Conservation (phyloP, 1,140 invertebrate genomes). For the Magallana gigas region DNA sequence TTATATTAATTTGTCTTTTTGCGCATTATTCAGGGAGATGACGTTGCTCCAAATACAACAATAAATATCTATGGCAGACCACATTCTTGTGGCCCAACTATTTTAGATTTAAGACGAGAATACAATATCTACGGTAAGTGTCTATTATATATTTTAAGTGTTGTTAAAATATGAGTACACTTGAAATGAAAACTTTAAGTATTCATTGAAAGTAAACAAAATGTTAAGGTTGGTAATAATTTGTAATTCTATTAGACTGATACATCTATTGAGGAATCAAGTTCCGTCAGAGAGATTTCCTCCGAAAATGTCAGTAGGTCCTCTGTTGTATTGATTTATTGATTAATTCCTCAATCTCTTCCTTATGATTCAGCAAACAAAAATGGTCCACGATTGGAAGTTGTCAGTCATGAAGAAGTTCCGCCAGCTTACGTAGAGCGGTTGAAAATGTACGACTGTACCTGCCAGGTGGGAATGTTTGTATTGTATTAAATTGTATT, state of each 20-base stretch:
- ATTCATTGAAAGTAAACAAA: too few species aligned
- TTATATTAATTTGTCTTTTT: too few species aligned
- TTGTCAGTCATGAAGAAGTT: slow-evolving; percentile 1
- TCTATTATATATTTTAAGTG: too few species aligned
- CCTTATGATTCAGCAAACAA: background rate
- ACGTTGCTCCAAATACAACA: background rate
- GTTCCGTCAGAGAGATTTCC: too few species aligned
- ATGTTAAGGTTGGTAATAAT: too few species aligned
- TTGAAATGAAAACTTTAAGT: too few species aligned
- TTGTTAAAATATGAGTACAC: too few species aligned
- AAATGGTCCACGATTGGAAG: slow-evolving; percentile 5
- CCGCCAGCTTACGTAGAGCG: background rate
- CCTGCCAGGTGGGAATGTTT: slow-evolving; percentile 13
- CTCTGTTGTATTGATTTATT: background rate
- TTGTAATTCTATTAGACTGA: too few species aligned
- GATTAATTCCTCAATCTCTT: background rate
- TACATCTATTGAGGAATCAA: too few species aligned
- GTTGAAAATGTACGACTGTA: background rate
- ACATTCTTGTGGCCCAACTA: background rate
- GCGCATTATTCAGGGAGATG: background rate
- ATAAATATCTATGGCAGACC: background rate
- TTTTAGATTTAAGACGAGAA: background rate
- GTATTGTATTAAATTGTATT: background rate
- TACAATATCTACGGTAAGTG: slow-evolving; percentile 1
- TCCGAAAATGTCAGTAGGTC: too few species aligned